Conservation (phyloP, 2,888 invertebrate species). For the Eupsilia transversa region DNA sequence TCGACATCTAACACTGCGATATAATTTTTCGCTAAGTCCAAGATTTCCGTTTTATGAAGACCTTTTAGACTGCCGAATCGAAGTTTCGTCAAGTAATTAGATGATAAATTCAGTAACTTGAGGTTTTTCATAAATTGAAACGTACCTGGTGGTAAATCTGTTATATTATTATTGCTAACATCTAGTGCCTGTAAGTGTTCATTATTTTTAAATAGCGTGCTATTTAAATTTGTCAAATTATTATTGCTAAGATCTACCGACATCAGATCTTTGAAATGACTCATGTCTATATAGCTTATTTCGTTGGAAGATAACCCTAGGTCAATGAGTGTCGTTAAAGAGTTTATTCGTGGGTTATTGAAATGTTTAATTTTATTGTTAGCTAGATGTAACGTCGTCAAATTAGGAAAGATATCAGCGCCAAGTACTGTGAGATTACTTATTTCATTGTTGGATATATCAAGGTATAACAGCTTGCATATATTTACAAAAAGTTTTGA, state of each 20-base stretch:
- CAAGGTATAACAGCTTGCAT: constrained; percentile 74
- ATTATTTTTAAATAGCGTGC: constrained; percentile 75
- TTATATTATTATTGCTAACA: constrained; percentile 80
- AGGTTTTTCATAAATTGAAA: constrained; percentile 80
- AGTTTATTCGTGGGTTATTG: constrained; percentile 77
- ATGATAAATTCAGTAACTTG: constrained; percentile 81
- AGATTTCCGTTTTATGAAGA: constrained; percentile 78
- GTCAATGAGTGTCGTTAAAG: constrained; percentile 74
- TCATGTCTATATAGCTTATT: constrained; percentile 77
- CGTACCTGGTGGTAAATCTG: constrained; percentile 79
- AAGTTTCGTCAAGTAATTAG: constrained; percentile 76
- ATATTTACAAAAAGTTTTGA: constrained; percentile 70
- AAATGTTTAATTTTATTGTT: constrained; percentile 79
- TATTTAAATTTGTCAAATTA: constrained; percentile 72
- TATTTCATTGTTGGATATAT: constrained; percentile 78
- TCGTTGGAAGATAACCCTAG: constrained; percentile 78
- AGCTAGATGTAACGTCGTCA: constrained; percentile 76
- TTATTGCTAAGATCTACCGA: constrained; percentile 80
- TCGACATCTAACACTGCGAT: constrained; percentile 79
- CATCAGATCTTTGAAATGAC: constrained; percentile 76
- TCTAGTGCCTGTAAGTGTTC: constrained; percentile 79
- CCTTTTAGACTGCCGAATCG: constrained; percentile 84
- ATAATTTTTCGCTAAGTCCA: constrained; percentile 84
- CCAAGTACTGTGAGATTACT: constrained; percentile 66
- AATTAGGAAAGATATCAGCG: constrained; percentile 70